These are phyloP conservation scores for Metallyticus violacea DNA, from an alignment of 2,888 invertebrate species.

Conservation along the genomic window DNA sequence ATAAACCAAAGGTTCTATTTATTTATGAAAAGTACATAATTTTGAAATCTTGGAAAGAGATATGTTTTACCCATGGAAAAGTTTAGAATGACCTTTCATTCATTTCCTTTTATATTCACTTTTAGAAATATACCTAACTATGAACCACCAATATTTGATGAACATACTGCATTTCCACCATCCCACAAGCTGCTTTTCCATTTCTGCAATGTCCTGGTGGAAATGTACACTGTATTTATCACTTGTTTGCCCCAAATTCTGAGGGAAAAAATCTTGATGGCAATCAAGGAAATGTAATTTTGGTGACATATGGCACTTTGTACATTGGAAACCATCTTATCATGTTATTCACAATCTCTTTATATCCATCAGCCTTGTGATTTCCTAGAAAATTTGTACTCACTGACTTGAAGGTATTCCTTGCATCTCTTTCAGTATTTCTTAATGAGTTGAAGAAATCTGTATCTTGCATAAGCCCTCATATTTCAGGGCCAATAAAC, in stretches of 20 bases:
- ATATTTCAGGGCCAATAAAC: background rate
- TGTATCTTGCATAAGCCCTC: background rate
- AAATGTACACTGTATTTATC: background rate
- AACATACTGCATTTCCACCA: slow-evolving; percentile 24
- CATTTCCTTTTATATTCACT: too few species aligned
- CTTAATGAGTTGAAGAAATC: background rate
- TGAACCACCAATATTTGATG: too few species aligned
- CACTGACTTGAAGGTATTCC: background rate
- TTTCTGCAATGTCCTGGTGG: background rate
- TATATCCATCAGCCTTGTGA: background rate
- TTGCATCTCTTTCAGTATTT: background rate
- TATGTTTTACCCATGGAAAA: too few species aligned
- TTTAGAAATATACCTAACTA: too few species aligned
- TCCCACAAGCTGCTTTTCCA: background rate
- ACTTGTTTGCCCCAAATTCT: background rate
- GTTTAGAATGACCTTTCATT: too few species aligned
- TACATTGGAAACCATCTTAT: background rate
- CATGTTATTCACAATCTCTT: background rate
- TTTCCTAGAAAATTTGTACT: background rate
- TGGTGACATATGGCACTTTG: background rate
- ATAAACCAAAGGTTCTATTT: too few species aligned
- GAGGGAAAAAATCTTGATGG: background rate
- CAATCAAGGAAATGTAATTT: background rate
- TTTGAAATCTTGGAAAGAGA: too few species aligned
- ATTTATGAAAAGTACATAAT: too few species aligned